Base-by-base conservation (phyloP, 1,140 invertebrate genomes). In the Dendroctonus ponderosae region DNA sequence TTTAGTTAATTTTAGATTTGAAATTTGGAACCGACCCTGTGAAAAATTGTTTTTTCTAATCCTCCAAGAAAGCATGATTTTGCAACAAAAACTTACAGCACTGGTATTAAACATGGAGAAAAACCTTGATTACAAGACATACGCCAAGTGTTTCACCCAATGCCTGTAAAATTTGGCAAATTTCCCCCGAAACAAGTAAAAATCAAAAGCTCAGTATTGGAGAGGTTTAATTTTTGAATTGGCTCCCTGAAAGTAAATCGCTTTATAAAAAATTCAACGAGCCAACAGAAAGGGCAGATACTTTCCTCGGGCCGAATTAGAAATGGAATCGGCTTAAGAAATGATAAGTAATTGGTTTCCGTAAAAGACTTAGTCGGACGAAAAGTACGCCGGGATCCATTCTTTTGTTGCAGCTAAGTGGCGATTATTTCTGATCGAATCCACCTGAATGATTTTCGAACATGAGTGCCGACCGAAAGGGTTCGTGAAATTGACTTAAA, bases 381-480 rank as follows among this genome's bases (percentile, higher is more conserved):
- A 54, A 26, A 63, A 56, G 50, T 53, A 63, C 37, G 14, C 61
- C 8, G 52, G 15, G 43, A 46, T 39, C 44, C 56, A 56, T 57
- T 26, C 62, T 57, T 63, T 64, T 64, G 62, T 64, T 37, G 42
- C 49, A n/a, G 12, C 40, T 68, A 67, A 70, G 66, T 68, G 66
- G 61, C 62, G 71, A 72, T 72, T 68, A 72, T 70, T 70, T 59
- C 69, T 41, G 42, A 60, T 54, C 44, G 68, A 68, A 67, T 67
- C 68, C 68, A 67, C 58, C 67, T 67, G 63, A 66, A 60, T 57
- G 41, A 46, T 8, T 40, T 63, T 61, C 14, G 8, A 50, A 15
- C 12, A 50, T 50, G 48, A 15, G 48, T 14, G 48, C n/a, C 8
- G 43, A 46, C 43, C 7, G 48, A 15, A 50, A 50, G 12, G 12